Percentiles rank a stretch among this genome's conserved stretches.
These are phyloP conservation scores for Cyphomyrus discorhynchus DNA, from an alignment of 2,113 vertebrate genomes.

Conservation along the genomic window DNA sequence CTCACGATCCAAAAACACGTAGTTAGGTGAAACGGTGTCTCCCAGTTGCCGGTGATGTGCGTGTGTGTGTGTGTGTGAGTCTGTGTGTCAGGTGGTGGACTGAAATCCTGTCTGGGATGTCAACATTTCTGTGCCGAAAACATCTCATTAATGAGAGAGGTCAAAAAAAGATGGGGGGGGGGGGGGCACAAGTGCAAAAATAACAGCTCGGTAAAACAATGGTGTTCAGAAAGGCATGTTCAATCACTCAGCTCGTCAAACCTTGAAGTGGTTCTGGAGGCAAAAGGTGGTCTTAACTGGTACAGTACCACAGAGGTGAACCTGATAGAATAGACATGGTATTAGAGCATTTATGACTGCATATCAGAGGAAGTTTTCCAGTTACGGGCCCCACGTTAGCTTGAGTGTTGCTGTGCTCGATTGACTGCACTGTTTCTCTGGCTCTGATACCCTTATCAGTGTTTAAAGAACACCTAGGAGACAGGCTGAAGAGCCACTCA, in stretches of 20 bases:
- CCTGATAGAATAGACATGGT: background rate
- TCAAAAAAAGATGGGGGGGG: background rate
- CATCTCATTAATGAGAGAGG: background rate
- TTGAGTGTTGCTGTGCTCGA: background rate
- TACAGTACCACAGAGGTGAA: too few relatives aligned
- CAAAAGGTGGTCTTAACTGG: background rate
- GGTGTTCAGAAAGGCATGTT: background rate
- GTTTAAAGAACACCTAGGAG: background rate
- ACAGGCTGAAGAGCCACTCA: background rate
- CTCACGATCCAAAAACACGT: background rate
- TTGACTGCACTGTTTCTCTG: background rate
- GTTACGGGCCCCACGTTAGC: background rate
- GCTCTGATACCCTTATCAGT: background rate
- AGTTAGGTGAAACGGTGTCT: background rate
- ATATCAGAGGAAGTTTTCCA: background rate
- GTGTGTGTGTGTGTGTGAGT: background rate
- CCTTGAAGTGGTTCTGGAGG: background rate
- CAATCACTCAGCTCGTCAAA: background rate
- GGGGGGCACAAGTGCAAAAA: background rate
- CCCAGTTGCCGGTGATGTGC: background rate
- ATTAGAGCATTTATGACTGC: background rate
- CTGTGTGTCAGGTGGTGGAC: background rate
- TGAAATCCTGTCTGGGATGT: background rate
- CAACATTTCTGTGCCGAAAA: background rate
- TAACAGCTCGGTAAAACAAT: background rate